Evolutionary conservation across 2,113 vertebrate genomes (phyloP).

Genomic region (Apeltes quadracus): DNA sequence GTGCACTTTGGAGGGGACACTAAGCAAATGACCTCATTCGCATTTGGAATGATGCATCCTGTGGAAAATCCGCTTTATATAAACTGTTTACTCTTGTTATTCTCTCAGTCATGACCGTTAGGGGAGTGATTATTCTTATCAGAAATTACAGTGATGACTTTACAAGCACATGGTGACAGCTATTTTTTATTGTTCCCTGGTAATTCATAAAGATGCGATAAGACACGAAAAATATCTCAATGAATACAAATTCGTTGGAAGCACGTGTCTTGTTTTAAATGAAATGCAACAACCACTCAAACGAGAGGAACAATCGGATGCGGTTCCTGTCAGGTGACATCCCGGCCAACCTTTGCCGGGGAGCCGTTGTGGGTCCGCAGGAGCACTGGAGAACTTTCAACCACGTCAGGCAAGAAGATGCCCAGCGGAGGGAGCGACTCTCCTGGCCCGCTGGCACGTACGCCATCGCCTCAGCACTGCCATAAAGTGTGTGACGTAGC

Average conservation of each 20-base stretch:
- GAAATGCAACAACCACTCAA: slow-evolving; percentile 16
- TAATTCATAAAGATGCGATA: neutral
- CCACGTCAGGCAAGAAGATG: neutral
- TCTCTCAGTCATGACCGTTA: neutral
- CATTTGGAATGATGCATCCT: neutral
- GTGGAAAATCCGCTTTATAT: neutral
- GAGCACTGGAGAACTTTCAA: neutral
- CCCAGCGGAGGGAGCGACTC: slow-evolving; percentile 1
- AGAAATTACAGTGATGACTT: neutral
- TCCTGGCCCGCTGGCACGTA: slow-evolving; percentile 6
- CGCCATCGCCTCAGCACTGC: neutral
- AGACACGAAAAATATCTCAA: neutral
- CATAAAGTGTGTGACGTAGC: slow-evolving; percentile 66
- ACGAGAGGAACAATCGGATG: slow-evolving; percentile 13
- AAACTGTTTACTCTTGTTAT: neutral
- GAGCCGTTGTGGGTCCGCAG: neutral
- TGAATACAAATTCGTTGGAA: neutral
- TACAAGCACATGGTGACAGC: neutral
- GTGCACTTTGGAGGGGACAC: no score
- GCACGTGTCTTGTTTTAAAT: neutral
- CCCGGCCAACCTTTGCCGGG: neutral
- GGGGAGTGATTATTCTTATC: neutral
- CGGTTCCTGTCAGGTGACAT: slow-evolving; percentile 29
- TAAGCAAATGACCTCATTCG: no score
- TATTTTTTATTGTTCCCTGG: neutral